Base-by-base conservation (phyloP, 2,888 invertebrate genomes). In the Neelides folsomi region DNA sequence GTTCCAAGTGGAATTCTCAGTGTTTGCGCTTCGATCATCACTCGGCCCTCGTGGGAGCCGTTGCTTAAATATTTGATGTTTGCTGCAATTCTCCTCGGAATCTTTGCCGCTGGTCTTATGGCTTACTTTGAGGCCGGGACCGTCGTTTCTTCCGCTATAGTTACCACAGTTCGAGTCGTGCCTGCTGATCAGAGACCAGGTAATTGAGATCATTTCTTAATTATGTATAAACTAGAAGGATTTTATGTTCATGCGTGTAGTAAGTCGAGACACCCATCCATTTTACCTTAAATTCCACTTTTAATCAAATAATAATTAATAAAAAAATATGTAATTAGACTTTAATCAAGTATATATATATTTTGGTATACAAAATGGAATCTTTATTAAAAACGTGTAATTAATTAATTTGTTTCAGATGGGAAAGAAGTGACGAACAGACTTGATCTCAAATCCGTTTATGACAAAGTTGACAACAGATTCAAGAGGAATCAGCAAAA, bases 41-140 rank as follows among this genome's bases (percentile, higher is more conserved):
- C 78, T 1, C 76, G 88, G 40, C 90, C 88, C 0, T 70, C 71
- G 1, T 90, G 86, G 86, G 89, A 89, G 68, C 72, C 74, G 5
- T 71, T 77, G 16, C 71, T 87, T 47, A 83, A 83, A 66, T 84
- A 77, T 67, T 71, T 73, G 51, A 76, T 76, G 42, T 73, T 78
- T 52, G 73, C 72, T 63, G 72, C 81, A 62, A 77, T 81, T 67
- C 70, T 74, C 48, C 75, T 79, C 57, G 72, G 81, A 62, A 73
- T 86, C 59, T 68, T 82, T 63, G 76, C 81, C 35, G 78, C 80
- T 36, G 79, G 83, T 0, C 73, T 84, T 13, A 57, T 62, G 58
- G 58, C 60, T 2, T 62, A 63, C 41, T 60, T 62, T 47, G 65
- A 65, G 39, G 62, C 63, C 13, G 58, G 58, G 38, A 56, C 61